phyloP scores from a whole-genome alignment of 2,113 vertebrate genomes.

The Macrotus californicus region DNA sequence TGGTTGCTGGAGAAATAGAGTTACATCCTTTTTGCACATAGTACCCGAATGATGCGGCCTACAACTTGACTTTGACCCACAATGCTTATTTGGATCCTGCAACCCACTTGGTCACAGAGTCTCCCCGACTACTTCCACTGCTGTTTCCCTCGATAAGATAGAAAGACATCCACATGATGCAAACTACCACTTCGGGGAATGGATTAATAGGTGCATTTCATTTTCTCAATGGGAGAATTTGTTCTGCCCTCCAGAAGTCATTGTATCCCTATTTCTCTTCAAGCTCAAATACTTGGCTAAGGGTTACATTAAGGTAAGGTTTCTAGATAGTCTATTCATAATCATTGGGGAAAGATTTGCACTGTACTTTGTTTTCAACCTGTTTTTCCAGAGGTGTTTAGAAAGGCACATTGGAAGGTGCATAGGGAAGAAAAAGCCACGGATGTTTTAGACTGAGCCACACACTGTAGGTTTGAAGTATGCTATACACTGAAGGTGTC shows the following conservation, averaged over 20 bases:
- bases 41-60: constrained; percentile 12
- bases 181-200: constrained; percentile 30
- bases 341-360: constrained; percentile 26
- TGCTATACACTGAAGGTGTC: neutral
- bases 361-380: constrained; percentile 35
- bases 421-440: neutral
- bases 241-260: constrained; percentile 23
- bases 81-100: constrained; percentile 31
- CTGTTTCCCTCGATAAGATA: constrained; percentile 37
- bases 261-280: constrained; percentile 41
- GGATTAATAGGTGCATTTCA: constrained; percentile 38
- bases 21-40: constrained; percentile 48
- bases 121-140: neutral
- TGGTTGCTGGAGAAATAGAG: constrained; percentile 45
- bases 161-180: constrained; percentile 9
- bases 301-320: neutral
- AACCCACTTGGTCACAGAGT: neutral
- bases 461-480: neutral
- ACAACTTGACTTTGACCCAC: constrained; percentile 43
- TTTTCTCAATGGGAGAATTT: constrained; percentile 14
- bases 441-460: neutral
- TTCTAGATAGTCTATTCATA: neutral
- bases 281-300: constrained; percentile 24
- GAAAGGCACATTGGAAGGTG: neutral
- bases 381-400: constrained; percentile 45